Evolutionary conservation across 2,888 invertebrate species (phyloP).

Genomic region (Plutella xylostella): DNA sequence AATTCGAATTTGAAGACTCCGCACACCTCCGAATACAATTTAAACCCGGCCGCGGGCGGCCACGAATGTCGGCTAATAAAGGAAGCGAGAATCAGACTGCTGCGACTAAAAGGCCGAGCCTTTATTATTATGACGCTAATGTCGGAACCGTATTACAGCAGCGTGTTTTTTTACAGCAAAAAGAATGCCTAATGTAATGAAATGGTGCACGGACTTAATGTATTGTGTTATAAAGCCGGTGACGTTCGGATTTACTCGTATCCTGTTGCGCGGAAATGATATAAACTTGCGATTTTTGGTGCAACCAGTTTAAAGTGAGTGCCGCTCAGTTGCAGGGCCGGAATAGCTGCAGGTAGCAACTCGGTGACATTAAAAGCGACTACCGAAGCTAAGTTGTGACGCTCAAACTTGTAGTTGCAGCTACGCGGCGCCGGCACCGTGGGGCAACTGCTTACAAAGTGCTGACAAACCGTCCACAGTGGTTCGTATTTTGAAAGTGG

Average conservation of each 20-base stretch:
- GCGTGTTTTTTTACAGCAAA: slow-evolving; percentile 22
- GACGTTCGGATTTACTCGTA: no score
- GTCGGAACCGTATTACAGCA: slow-evolving; percentile 33
- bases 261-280: neutral
- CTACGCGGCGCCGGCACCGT: no score
- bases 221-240: no score
- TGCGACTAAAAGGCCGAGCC: slow-evolving; percentile 29
- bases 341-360: slow-evolving; percentile 4
- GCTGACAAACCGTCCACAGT: no score
- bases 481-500: no score
- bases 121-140: slow-evolving; percentile 58
- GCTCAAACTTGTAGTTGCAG: neutral
- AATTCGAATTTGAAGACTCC: neutral
- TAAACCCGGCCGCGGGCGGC: slow-evolving; percentile 55
- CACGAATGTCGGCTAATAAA: slow-evolving; percentile 54
- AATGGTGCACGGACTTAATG: neutral
- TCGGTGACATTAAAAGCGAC: neutral
- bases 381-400: slow-evolving; percentile 4
- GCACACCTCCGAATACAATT: slow-evolving; percentile 27
- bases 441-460: no score
- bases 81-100: slow-evolving; percentile 42
- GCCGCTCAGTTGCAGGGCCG: neutral
- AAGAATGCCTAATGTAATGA: slow-evolving; percentile 11
- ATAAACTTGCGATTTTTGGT: neutral
- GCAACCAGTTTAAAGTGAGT: neutral